Percentiles rank a stretch among this genome's conserved stretches.
Evolutionary conservation across 2,113 vertebrate species (phyloP).

Genomic region (Plotosus lineatus): DNA sequence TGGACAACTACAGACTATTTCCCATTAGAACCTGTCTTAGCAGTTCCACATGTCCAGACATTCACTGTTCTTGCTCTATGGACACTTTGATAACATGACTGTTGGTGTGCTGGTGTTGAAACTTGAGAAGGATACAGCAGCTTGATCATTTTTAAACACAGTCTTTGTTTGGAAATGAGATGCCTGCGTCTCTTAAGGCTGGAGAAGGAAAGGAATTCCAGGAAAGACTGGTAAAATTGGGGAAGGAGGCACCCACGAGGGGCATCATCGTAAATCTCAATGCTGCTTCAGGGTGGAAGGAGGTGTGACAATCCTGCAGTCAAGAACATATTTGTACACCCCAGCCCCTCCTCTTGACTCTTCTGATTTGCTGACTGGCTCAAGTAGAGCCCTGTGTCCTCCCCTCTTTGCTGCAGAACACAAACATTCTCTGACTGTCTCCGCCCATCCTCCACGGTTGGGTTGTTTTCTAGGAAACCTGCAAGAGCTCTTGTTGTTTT

Average conservation of each 20-base stretch:
- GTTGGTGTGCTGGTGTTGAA: background rate
- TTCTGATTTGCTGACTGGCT: constrained; percentile 36
- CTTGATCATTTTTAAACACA: background rate
- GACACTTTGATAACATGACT: background rate
- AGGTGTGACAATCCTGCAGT: constrained; percentile 15
- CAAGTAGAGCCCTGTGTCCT: background rate
- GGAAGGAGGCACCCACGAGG: background rate
- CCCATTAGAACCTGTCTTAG: constrained; percentile 4
- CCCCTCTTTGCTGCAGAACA: constrained; percentile 6
- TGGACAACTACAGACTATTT: background rate
- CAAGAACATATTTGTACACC: constrained; percentile 1
- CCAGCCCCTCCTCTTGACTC: constrained; percentile 24
- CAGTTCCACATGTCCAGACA: background rate
- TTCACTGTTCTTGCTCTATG: background rate
- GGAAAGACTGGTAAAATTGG: background rate
- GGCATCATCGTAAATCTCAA: constrained; percentile 20
- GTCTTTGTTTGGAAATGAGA: background rate
- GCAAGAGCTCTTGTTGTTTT: constrained; percentile 18
- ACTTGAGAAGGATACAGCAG: background rate
- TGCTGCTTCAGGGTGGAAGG: background rate
- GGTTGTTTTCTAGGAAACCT: constrained; percentile 51
- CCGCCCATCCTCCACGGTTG: constrained; percentile 48
- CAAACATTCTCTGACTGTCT: constrained; percentile 31
- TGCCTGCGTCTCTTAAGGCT: background rate
- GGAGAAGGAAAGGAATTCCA: background rate